A percentile compares a stretch with the other conserved stretches of the same genome.
These are phyloP conservation scores for Dynastes grantii DNA, from an alignment of 2,888 invertebrate genomes.

Conservation along the genomic window DNA sequence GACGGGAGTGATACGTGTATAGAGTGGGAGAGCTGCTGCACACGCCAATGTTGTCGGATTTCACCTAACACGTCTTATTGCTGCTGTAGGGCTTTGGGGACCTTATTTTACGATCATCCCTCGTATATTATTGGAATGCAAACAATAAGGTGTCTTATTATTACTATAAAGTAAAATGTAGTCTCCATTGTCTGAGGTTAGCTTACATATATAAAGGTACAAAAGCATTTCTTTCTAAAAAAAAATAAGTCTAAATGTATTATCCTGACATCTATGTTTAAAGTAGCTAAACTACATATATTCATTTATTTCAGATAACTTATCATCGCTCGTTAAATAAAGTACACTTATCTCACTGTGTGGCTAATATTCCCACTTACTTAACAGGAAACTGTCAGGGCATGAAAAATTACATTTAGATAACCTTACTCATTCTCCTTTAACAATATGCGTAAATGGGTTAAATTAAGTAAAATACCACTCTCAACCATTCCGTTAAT, in stretches of 20 bases:
- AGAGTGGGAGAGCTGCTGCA: too few species aligned
- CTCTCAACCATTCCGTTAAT: neutral
- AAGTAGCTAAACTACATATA: neutral
- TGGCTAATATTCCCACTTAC: neutral
- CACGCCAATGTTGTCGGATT: too few species aligned
- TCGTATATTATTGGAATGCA: too few species aligned
- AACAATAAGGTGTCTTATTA: too few species aligned
- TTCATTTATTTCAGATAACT: conserved; percentile 2
- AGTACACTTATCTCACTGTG: neutral
- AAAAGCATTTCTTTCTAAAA: too few species aligned
- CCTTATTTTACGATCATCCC: too few species aligned
- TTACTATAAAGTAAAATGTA: too few species aligned
- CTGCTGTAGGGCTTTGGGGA: too few species aligned
- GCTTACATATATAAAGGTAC: too few species aligned
- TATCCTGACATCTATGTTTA: conserved; percentile 23
- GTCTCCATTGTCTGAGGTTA: too few species aligned
- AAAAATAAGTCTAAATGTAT: neutral
- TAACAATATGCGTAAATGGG: neutral
- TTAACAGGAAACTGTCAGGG: conserved; percentile 48
- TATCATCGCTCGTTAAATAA: conserved; percentile 1
- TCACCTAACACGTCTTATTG: too few species aligned
- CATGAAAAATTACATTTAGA: conserved; percentile 51
- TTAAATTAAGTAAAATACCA: neutral
- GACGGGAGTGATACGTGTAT: too few species aligned
- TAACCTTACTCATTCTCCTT: conserved; percentile 16